Percentiles rank a stretch among this genome's conserved stretches.
These are phyloP conservation scores for Pararge aegeria DNA, from an alignment of 1,140 invertebrate genomes.

Conservation along the genomic window DNA sequence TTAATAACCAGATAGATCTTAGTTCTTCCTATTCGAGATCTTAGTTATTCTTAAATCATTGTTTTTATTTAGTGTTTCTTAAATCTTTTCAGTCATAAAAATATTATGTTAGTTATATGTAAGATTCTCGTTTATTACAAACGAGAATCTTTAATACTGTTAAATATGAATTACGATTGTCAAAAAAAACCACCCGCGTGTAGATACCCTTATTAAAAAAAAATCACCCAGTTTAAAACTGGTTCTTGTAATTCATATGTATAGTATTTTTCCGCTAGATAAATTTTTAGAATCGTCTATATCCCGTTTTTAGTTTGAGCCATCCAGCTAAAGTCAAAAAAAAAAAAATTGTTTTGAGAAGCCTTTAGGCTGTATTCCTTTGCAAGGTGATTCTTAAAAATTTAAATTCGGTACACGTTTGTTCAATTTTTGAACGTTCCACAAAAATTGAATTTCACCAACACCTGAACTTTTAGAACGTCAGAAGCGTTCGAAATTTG, in stretches of 20 bases:
- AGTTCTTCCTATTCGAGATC: too few species aligned
- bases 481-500: conserved; percentile 30
- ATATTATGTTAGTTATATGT: too few species aligned
- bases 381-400: background rate
- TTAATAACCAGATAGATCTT: too few species aligned
- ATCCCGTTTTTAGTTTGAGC: background rate
- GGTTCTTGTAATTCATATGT: background rate
- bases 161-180: too few species aligned
- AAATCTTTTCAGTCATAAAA: too few species aligned
- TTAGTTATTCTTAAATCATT: too few species aligned
- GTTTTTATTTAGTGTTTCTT: too few species aligned
- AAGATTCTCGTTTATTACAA: too few species aligned
- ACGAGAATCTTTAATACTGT: too few species aligned
- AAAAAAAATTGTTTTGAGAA: too few species aligned
- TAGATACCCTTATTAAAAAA: background rate
- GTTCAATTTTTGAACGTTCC: conserved; percentile 14
- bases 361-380: too few species aligned
- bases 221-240: background rate
- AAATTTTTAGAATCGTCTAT: background rate
- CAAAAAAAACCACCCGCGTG: background rate
- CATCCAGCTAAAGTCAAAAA: too few species aligned
- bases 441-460: conserved; percentile 17
- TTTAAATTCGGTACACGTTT: conserved; percentile 10
- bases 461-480: conserved; percentile 23
- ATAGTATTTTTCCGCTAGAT: conserved; percentile 12